Conservation (phyloP, 1,140 invertebrate genomes). For the Hormaphis cornu region DNA sequence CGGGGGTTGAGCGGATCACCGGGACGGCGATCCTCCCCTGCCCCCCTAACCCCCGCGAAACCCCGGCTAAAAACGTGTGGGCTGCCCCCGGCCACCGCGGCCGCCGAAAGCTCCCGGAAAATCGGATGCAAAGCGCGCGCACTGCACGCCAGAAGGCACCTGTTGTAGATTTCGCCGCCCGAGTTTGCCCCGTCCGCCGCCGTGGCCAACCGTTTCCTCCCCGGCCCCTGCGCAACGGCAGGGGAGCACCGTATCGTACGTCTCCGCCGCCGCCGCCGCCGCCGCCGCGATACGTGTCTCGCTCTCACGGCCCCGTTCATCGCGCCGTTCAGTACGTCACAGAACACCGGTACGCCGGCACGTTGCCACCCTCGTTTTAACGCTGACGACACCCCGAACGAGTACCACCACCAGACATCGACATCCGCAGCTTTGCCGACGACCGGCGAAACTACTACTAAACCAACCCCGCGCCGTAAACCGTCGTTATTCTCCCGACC, state of each 20-base stretch:
- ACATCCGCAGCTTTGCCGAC: too few species aligned
- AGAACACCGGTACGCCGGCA: not conserved
- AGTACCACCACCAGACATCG: not conserved
- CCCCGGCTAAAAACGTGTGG: not conserved
- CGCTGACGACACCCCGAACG: not conserved
- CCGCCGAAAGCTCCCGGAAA: not conserved
- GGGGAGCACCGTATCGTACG: too few species aligned
- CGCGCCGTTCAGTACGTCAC: not conserved
- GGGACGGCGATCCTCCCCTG: too few species aligned
- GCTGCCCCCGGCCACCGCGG: not conserved
- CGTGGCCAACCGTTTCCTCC: too few species aligned
- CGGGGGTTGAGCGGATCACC: too few species aligned
- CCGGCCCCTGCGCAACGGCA: not conserved
- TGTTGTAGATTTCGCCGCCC: slow-evolving; percentile 13
- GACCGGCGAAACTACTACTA: too few species aligned
- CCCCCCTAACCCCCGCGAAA: not conserved
- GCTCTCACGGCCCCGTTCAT: not conserved
- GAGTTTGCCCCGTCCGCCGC: not conserved
- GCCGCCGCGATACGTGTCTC: not conserved
- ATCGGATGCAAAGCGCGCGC: not conserved
- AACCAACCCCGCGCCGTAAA: too few species aligned
- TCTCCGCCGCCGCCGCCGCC: not conserved
- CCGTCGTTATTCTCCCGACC: too few species aligned
- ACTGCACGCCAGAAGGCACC: not conserved
- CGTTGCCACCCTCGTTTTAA: not conserved